Evolutionary conservation across 2,797 vertebrate species (phyloP).

Genomic region (Coranthus polyacanthus): DNA sequence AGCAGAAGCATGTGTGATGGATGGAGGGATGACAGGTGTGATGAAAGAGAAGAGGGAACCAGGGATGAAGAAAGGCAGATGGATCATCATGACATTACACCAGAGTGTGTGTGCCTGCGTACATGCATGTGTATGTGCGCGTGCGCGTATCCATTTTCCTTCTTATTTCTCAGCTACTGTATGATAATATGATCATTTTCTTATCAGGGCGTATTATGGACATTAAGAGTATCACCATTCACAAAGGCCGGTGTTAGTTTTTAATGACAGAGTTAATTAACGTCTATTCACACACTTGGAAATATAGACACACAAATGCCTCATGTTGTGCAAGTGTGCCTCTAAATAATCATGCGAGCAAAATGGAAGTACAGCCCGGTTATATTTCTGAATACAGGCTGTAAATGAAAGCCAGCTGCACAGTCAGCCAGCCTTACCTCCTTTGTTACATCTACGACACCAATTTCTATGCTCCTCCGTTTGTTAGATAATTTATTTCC

Average conservation of each 20-base stretch:
- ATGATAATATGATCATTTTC: slow-evolving; percentile 25
- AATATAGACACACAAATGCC: not conserved
- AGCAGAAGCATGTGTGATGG: slow-evolving; percentile 67
- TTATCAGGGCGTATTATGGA: slow-evolving; percentile 36
- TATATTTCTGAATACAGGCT: not conserved
- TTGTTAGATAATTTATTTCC: not conserved
- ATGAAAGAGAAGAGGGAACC: slow-evolving; percentile 64
- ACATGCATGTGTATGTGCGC: not conserved
- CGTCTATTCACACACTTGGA: not conserved
- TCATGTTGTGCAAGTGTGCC: not conserved
- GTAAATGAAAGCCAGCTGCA: not conserved
- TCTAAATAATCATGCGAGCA: not conserved
- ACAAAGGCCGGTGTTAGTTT: slow-evolving; percentile 26
- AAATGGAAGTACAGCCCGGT: not conserved
- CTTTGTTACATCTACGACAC: not conserved
- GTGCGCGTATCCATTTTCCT: slow-evolving; percentile 6
- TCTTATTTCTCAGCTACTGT: slow-evolving; percentile 15
- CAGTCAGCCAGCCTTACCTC: too few species aligned
- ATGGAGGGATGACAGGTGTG: slow-evolving; percentile 67
- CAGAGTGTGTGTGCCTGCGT: slow-evolving; percentile 18
- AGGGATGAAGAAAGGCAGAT: slow-evolving; percentile 67
- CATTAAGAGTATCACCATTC: slow-evolving; percentile 26
- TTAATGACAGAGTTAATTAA: slow-evolving; percentile 20
- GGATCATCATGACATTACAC: slow-evolving; percentile 63
- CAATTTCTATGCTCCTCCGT: too few species aligned